Evolutionary conservation across 1,140 invertebrate genomes (phyloP).

Genomic region (Cephus cinctus): DNA sequence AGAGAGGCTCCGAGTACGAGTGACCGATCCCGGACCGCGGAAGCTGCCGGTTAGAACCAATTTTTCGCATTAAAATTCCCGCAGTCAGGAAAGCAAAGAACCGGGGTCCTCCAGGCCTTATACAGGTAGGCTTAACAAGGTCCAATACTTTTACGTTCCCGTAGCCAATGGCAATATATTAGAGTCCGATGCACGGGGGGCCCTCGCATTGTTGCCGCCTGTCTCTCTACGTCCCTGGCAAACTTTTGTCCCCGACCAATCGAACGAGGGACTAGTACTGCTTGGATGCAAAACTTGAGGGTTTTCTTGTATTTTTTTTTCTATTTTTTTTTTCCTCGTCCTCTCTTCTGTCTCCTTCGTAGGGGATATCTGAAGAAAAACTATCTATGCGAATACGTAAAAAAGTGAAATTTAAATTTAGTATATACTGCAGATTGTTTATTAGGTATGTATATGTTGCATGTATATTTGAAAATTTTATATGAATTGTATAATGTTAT

Average conservation of each 20-base stretch:
- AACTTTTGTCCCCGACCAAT: slow-evolving; percentile 46
- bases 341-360: no score
- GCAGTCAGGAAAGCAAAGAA: slow-evolving; percentile 38
- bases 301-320: no score
- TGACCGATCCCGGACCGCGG: slow-evolving; percentile 5
- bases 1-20: slow-evolving; percentile 4
- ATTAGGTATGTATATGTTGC: no score
- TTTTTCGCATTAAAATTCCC: slow-evolving; percentile 57
- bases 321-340: no score
- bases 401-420: background rate
- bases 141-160: slow-evolving; percentile 51
- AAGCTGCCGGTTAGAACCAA: slow-evolving; percentile 34
- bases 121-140: slow-evolving; percentile 52
- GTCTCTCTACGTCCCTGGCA: slow-evolving; percentile 37
- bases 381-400: background rate
- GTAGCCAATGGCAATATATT: slow-evolving; percentile 51
- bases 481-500: no score
- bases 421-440: no score
- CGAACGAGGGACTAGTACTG: no score
- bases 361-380: background rate
- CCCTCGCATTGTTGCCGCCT: slow-evolving; percentile 49
- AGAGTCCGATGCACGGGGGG: slow-evolving; percentile 51
- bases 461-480: no score
- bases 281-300: background rate
- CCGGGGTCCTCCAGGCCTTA: slow-evolving; percentile 38